These are phyloP conservation scores for Grammomys dolichurus DNA, from an alignment of 2,113 vertebrate species.

Conservation along the genomic window DNA sequence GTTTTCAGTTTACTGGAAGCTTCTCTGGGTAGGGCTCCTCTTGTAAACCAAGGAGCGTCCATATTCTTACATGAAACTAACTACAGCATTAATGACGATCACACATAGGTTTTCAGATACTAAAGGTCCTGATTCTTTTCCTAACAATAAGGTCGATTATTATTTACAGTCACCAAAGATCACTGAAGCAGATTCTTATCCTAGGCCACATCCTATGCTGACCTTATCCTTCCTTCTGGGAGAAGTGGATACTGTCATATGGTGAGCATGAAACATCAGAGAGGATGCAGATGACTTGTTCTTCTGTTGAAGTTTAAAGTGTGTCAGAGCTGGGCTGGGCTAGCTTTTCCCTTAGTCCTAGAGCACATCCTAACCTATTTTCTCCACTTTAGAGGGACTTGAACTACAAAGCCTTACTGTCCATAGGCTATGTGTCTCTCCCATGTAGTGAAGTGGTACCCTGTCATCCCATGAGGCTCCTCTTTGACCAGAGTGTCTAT, in stretches of 20 bases:
- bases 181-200: background rate
- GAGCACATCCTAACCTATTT: too few species aligned
- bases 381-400: background rate
- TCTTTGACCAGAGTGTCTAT: background rate
- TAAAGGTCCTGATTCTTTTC: background rate
- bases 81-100: background rate
- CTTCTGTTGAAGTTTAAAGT: background rate
- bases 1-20: background rate
- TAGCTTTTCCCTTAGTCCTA: background rate
- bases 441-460: background rate
- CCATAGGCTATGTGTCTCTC: background rate
- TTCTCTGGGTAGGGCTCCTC: background rate
- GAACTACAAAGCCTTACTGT: background rate
- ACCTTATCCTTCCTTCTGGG: background rate
- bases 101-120: background rate
- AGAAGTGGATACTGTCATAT: background rate
- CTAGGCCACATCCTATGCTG: background rate
- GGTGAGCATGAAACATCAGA: background rate
- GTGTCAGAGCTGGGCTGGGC: background rate
- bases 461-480: fast-evolving
- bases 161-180: fast-evolving
- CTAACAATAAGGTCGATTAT: background rate
- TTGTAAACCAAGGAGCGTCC: background rate
- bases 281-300: background rate
- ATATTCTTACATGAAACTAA: background rate